A percentile compares a stretch with the other conserved stretches of the same genome.
phyloP scores from a whole-genome alignment of 2,797 vertebrate genomes.

The Aulostomus chinensis region DNA sequence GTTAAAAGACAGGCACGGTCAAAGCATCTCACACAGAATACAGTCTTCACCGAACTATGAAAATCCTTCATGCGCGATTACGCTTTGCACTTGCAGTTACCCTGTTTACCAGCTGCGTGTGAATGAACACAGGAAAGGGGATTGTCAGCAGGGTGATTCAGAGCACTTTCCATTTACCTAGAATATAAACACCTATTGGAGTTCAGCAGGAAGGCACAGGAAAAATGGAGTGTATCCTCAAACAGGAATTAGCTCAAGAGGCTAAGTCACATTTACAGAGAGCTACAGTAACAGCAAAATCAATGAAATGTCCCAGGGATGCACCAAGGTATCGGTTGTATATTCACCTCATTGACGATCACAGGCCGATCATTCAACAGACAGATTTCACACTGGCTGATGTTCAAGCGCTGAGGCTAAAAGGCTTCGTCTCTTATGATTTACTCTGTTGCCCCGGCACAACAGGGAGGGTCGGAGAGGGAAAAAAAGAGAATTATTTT shows the following conservation, averaged over 20 bases:
- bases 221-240: slow-evolving; percentile 32
- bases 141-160: slow-evolving; percentile 44
- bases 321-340: too few species aligned
- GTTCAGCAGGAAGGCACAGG: slow-evolving; percentile 50
- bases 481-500: too few species aligned
- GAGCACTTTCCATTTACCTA: slow-evolving; percentile 17
- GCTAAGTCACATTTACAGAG: not conserved
- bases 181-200: slow-evolving; percentile 51
- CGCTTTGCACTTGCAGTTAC: slow-evolving; percentile 38
- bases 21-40: slow-evolving; percentile 15
- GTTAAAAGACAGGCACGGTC: slow-evolving; percentile 2
- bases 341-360: too few species aligned
- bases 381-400: too few species aligned
- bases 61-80: slow-evolving; percentile 36
- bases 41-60: slow-evolving; percentile 6
- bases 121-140: slow-evolving; percentile 31
- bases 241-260: slow-evolving; percentile 42
- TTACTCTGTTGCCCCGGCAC: too few species aligned
- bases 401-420: too few species aligned
- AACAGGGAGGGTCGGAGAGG: too few species aligned
- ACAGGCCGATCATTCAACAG: too few species aligned
- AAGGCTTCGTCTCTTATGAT: too few species aligned
- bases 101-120: not conserved
- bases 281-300: too few species aligned
- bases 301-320: too few species aligned